phyloP scores from a whole-genome alignment of 2,797 vertebrate species.

The Ambastaia sidthimunki region DNA sequence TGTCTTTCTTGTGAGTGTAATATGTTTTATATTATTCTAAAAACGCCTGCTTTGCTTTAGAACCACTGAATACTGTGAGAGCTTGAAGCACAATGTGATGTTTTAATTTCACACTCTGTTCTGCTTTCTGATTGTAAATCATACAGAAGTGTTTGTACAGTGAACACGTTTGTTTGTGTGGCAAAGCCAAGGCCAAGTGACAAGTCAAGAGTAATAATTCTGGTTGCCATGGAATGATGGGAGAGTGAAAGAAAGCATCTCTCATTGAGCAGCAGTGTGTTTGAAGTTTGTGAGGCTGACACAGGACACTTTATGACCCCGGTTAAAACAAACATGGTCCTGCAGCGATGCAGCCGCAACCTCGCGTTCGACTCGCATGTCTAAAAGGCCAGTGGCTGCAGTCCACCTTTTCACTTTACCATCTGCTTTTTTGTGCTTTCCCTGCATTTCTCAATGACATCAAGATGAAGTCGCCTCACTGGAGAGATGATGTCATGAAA shows the following conservation, averaged over 20 bases:
- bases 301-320: slow-evolving; percentile 44
- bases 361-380: neutral
- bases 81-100: neutral
- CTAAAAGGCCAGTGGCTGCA: slow-evolving; percentile 5
- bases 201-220: too few relatives aligned
- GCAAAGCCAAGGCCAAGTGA: too few relatives aligned
- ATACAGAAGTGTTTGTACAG: slow-evolving; percentile 12
- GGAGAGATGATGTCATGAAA: slow-evolving; percentile 19
- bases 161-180: neutral
- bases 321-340: slow-evolving; percentile 45
- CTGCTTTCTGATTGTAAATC: slow-evolving; percentile 26
- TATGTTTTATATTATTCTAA: neutral
- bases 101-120: neutral
- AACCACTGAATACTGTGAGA: neutral
- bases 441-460: slow-evolving; percentile 10
- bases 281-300: slow-evolving; percentile 68
- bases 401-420: neutral
- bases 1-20: neutral
- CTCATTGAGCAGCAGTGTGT: slow-evolving; percentile 69
- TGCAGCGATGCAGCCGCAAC: slow-evolving; percentile 43
- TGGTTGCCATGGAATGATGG: slow-evolving; percentile 73
- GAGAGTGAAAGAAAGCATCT: slow-evolving; percentile 8
- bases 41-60: too few relatives aligned
- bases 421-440: neutral
- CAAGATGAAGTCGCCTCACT: slow-evolving; percentile 24